Conservation (phyloP, 1,140 invertebrate genomes). For the Diuraphis noxia region DNA sequence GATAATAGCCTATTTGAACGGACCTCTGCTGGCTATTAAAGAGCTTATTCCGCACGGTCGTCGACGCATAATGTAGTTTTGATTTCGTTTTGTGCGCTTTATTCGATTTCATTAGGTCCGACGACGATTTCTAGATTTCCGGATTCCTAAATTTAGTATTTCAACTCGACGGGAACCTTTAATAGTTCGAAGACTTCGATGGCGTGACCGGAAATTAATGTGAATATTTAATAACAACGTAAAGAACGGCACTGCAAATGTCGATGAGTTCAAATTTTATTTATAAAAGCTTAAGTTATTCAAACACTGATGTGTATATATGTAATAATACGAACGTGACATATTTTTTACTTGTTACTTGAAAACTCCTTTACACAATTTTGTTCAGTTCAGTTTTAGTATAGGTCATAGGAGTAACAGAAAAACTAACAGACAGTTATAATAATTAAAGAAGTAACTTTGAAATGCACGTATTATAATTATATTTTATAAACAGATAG, state of each 20-base stretch:
- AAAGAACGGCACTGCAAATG: not conserved
- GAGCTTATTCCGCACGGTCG: not conserved
- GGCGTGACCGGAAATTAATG: not conserved
- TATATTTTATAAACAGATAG: not conserved
- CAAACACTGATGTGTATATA: too few species aligned
- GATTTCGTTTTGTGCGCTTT: not conserved
- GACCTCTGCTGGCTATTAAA: not conserved
- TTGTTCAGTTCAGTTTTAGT: not conserved
- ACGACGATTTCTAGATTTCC: not conserved
- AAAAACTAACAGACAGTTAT: not conserved
- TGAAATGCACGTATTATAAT: not conserved
- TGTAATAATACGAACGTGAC: not conserved
- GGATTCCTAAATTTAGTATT: not conserved
- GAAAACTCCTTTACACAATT: not conserved
- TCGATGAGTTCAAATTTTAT: not conserved
- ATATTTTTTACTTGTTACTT: not conserved
- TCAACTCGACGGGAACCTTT: not conserved
- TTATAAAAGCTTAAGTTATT: not conserved
- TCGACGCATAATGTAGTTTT: constrained; percentile 1
- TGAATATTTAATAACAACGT: not conserved
- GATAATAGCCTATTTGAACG: not conserved
- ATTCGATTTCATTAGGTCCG: not conserved
- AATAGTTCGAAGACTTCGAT: not conserved
- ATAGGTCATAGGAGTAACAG: too few species aligned
- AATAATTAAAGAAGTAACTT: not conserved